These are phyloP conservation scores for Resseliella maxima DNA, from an alignment of 2,888 invertebrate species.

Conservation along the genomic window DNA sequence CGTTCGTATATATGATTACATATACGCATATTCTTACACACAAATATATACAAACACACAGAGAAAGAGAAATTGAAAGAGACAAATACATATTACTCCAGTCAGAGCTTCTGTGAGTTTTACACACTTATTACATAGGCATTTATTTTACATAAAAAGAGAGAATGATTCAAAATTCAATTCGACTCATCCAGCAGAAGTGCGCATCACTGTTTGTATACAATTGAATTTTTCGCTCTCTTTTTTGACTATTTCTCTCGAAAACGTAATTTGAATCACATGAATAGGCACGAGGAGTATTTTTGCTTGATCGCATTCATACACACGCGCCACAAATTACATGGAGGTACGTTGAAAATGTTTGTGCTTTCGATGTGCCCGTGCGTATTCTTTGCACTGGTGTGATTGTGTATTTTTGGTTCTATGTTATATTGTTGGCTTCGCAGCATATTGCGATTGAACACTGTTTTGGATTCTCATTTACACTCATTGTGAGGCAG, in stretches of 20 bases:
- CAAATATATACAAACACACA: neutral
- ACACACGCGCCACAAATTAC: neutral
- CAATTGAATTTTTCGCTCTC: conserved; percentile 4
- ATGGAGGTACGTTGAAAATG: neutral
- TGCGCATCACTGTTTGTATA: conserved; percentile 51
- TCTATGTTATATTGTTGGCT: neutral
- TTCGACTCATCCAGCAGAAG: conserved; percentile 24
- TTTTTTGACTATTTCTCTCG: neutral
- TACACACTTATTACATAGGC: conserved; percentile 20
- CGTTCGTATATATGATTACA: too few relatives aligned
- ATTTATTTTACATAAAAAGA: neutral
- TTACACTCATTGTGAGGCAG: neutral
- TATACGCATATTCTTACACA: too few relatives aligned
- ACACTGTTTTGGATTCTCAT: neutral
- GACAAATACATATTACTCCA: neutral
- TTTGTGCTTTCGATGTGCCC: neutral
- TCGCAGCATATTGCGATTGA: too few relatives aligned
- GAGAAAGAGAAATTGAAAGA: too few relatives aligned
- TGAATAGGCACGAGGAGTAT: conserved; percentile 27
- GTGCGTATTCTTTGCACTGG: conserved; percentile 1
- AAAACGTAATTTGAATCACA: conserved; percentile 28
- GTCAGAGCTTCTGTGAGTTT: neutral
- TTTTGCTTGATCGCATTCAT: neutral
- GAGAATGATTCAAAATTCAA: conserved; percentile 2
- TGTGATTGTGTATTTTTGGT: conserved; percentile 17